Base-by-base conservation (phyloP, 1,140 invertebrate genomes). In the Cherax destructor region DNA sequence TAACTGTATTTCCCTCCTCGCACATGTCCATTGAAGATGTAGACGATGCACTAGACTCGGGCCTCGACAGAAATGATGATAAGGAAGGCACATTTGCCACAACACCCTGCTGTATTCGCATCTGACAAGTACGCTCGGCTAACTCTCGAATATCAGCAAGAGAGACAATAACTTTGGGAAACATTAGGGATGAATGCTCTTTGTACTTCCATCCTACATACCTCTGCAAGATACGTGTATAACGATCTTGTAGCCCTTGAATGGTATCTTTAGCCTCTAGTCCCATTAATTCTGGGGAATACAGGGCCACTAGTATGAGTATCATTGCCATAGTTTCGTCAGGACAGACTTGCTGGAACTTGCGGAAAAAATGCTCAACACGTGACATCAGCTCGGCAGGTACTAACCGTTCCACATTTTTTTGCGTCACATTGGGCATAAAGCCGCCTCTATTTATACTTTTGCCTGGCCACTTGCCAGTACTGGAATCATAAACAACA, bases 271-370 rank as follows among this genome's bases (percentile, higher is more conserved):
- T 91, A 5, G 91, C 92, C 59, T 91, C 85, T 52, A 93, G 80
- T 41, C 92, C 92, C 79, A 92, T 91, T 24, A 93, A 84, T 59
- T 93, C 92, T 18, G 92, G 91, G n/a, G 92, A 92, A 74, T 93
- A 93, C 9, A 93, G 86, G 11, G 92, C 85, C 74, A 93, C 92
- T 13, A 93, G 80, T 65, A 93, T 93, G 24, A 93, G 91, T 56
- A 93, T 93, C 88, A 92, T 93, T 52, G 91, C 92, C 92, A 93
- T 93, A 9, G 91, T 93, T 77, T 93, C 91, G 41, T 93, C 92
- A 21, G 92, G 92, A 85, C 92, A 93, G n/a, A 93, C 90, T 41
- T 83, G 83, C 84, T 92, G 91, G 65, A 93, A 93, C 83, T 93
- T 93, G 21, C 89, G 80, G 65, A 93, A 93, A 87, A 93, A 93